Evolutionary conservation across 2,888 invertebrate genomes (phyloP).

Genomic region (Tyria jacobaeae): DNA sequence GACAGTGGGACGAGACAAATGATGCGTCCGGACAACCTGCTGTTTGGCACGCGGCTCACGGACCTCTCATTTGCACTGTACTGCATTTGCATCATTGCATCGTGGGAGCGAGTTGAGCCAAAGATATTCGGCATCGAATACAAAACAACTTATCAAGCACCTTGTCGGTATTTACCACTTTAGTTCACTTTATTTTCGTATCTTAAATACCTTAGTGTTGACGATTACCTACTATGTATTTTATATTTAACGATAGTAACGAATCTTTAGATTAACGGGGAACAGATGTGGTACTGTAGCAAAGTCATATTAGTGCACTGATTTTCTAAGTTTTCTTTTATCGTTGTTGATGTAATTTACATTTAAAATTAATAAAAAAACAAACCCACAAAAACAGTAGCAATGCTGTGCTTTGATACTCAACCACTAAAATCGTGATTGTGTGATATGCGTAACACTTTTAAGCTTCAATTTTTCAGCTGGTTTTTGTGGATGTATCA

Average conservation of each 20-base stretch:
- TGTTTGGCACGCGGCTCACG: conserved; percentile 58
- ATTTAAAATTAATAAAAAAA: too few relatives aligned
- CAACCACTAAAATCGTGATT: too few relatives aligned
- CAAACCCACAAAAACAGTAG: too few relatives aligned
- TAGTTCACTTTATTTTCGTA: not conserved
- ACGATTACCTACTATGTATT: too few relatives aligned
- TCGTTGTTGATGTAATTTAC: too few relatives aligned
- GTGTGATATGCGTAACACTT: not conserved
- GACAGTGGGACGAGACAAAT: conserved; percentile 57
- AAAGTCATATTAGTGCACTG: too few relatives aligned
- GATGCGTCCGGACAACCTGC: conserved; percentile 56
- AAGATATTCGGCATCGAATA: conserved; percentile 50
- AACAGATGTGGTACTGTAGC: too few relatives aligned
- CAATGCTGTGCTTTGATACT: too few relatives aligned
- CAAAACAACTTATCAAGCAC: conserved; percentile 26
- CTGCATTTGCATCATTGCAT: conserved; percentile 66
- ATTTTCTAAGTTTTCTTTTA: too few relatives aligned
- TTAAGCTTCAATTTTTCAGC: not conserved
- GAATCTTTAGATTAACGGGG: too few relatives aligned
- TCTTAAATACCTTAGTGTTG: not conserved
- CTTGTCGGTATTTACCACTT: not conserved
- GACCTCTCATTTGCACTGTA: conserved; percentile 64
- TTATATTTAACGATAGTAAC: too few relatives aligned
- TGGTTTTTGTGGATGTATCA: not conserved
- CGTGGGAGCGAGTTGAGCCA: conserved; percentile 57